Conservation (phyloP, 2,113 vertebrate genomes). For the Antigone vipio region DNA sequence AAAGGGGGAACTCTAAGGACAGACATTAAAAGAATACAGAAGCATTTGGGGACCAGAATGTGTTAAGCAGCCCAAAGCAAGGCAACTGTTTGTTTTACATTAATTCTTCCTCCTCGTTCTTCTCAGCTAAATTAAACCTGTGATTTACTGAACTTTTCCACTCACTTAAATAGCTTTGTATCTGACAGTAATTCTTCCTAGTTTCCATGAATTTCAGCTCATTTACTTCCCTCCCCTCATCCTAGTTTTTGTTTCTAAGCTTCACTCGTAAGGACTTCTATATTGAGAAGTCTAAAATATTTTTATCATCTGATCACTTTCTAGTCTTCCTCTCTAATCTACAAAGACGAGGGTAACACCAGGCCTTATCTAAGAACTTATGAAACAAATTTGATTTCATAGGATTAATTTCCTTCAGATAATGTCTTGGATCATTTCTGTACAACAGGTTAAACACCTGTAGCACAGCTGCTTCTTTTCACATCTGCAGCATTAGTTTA, state of each 20-base stretch:
- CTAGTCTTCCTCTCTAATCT: neutral
- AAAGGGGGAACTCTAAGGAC: neutral
- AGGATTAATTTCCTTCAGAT: neutral
- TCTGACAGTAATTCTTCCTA: neutral
- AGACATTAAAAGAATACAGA: neutral
- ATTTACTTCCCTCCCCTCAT: neutral
- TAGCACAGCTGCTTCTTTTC: neutral
- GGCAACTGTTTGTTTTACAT: neutral
- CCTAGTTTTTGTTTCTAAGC: neutral
- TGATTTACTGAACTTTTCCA: neutral
- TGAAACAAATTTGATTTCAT: neutral
- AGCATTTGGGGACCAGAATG: neutral
- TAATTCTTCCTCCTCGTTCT: neutral
- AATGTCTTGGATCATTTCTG: neutral
- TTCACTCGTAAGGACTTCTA: neutral
- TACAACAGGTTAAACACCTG: neutral
- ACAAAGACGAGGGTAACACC: neutral
- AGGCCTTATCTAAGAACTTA: neutral
- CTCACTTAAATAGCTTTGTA: neutral
- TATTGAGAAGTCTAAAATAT: neutral
- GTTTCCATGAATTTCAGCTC: neutral
- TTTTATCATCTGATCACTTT: neutral
- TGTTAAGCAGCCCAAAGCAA: neutral
- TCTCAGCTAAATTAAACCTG: neutral
- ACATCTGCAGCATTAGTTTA: neutral